Evolutionary conservation across 2,888 invertebrate genomes (phyloP).

Genomic region (Dascillus cervinus): DNA sequence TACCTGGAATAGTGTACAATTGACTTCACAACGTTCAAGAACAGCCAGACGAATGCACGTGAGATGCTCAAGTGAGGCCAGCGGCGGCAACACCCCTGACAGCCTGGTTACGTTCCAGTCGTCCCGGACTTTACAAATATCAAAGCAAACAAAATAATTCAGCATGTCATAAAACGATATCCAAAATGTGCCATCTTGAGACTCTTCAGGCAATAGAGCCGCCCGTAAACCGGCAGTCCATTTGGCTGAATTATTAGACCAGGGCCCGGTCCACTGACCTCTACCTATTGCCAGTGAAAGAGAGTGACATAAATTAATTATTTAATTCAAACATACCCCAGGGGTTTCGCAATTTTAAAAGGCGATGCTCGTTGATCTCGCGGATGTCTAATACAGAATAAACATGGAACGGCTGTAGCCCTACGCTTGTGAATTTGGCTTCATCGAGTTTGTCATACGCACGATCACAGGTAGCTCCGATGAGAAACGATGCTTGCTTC

Average conservation of each 20-base stretch:
- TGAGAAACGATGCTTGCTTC: too few species aligned
- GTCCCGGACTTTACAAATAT: conserved; percentile 83
- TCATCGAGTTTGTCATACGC: too few species aligned
- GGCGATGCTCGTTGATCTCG: conserved; percentile 60
- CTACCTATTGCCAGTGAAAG: too few species aligned
- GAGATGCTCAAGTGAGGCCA: conserved; percentile 66
- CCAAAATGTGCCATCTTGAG: conserved; percentile 87
- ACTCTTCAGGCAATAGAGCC: conserved; percentile 63
- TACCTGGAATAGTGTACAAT: conserved; percentile 79
- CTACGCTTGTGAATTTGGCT: too few species aligned
- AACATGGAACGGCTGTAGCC: too few species aligned
- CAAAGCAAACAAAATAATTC: conserved; percentile 88
- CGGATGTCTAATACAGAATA: conserved; percentile 69
- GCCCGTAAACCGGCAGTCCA: conserved; percentile 61
- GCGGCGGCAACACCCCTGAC: conserved; percentile 66
- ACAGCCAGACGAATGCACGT: conserved; percentile 79
- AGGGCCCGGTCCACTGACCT: conserved; percentile 89
- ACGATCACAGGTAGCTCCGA: too few species aligned
- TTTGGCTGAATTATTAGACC: conserved; percentile 65
- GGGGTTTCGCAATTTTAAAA: conserved; percentile 81
- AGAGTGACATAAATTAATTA: too few species aligned
- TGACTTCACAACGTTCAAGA: conserved; percentile 83
- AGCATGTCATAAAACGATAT: conserved; percentile 86
- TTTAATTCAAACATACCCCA: conserved; percentile 58
- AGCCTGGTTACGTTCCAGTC: conserved; percentile 85